phyloP scores from a whole-genome alignment of 2,797 vertebrate species.

The Myotis findleyi region DNA sequence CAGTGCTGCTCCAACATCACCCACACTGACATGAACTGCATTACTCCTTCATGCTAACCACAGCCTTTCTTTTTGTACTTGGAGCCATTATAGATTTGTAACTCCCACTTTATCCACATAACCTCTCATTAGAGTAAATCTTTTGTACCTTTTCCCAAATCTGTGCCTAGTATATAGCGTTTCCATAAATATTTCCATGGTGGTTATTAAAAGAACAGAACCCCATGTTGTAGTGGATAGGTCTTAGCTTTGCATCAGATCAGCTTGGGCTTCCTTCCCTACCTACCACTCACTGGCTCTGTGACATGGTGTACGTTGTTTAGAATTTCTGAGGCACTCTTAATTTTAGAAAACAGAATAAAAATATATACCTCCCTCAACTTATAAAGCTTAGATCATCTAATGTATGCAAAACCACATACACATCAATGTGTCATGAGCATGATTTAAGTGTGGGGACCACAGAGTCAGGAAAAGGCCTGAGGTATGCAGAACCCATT shows the following conservation, averaged over 20 bases:
- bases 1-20: rapidly evolving
- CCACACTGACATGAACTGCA: rapidly evolving
- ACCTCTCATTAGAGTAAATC: not conserved
- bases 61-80: not conserved
- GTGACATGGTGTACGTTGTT: not conserved
- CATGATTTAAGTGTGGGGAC: not conserved
- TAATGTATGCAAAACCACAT: not conserved
- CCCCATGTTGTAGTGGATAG: too few relatives aligned
- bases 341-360: not conserved
- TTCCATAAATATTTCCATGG: not conserved
- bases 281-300: not conserved
- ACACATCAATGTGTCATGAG: too few relatives aligned
- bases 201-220: not conserved
- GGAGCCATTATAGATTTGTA: rapidly evolving
- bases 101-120: not conserved
- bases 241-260: not conserved
- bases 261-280: not conserved
- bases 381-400: not conserved
- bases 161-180: not conserved
- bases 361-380: not conserved
- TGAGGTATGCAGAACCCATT: not conserved
- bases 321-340: not conserved
- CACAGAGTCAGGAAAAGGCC: not conserved
- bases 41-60: rapidly evolving
- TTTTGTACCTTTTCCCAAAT: not conserved